phyloP scores from a whole-genome alignment of 1,140 invertebrate genomes.

The Zophobas morio region DNA sequence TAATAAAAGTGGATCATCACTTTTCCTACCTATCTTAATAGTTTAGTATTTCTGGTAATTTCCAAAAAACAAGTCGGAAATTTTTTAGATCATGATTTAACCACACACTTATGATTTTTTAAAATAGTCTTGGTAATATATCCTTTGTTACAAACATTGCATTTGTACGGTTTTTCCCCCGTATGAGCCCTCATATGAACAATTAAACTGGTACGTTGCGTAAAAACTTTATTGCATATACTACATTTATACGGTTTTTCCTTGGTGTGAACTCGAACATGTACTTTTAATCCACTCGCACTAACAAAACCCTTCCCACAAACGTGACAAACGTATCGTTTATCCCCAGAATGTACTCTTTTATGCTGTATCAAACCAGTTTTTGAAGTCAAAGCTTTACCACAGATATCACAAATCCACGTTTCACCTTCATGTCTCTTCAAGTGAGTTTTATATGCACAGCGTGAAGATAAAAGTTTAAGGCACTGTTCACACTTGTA shows the following conservation, averaged over 20 bases:
- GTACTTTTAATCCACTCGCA: conserved; percentile 2
- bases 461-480: conserved; percentile 8
- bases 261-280: conserved; percentile 47
- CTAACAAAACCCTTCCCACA: conserved; percentile 46
- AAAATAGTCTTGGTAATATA: conserved; percentile 38
- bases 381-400: conserved; percentile 39
- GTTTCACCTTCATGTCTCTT: neutral
- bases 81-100: too few species aligned
- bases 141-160: conserved; percentile 30
- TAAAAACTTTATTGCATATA: conserved; percentile 81
- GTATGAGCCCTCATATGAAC: conserved; percentile 46
- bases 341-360: conserved; percentile 82
- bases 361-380: conserved; percentile 73
- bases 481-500: conserved; percentile 49
- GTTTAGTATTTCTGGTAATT: too few species aligned
- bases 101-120: conserved; percentile 23
- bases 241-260: conserved; percentile 82
- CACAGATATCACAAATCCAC: conserved; percentile 44
- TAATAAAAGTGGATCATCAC: too few species aligned
- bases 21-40: too few species aligned
- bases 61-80: too few species aligned
- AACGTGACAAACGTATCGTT: conserved; percentile 26
- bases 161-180: conserved; percentile 47
- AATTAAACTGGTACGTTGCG: conserved; percentile 71
- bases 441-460: neutral